These are phyloP conservation scores for Esperia sulphurella DNA, from an alignment of 2,888 invertebrate genomes.

Conservation along the genomic window DNA sequence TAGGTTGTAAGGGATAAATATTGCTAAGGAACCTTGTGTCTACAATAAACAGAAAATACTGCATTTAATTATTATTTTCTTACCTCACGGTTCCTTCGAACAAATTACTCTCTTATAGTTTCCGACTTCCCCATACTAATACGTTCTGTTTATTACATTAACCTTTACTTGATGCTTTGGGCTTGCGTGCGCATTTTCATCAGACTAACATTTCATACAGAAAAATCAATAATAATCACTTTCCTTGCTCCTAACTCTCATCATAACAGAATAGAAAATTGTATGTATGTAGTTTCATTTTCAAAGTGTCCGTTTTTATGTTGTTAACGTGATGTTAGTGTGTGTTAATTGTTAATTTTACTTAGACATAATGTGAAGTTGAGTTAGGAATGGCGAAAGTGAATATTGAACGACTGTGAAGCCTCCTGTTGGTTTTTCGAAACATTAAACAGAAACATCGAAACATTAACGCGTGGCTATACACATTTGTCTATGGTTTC, in stretches of 20 bases:
- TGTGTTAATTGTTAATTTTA: background rate
- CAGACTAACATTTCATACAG: background rate
- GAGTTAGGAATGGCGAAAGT: background rate
- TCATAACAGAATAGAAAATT: constrained; percentile 10
- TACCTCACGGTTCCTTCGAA: too few species aligned
- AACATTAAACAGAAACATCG: too few species aligned
- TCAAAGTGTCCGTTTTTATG: constrained; percentile 51
- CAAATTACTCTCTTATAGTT: too few species aligned
- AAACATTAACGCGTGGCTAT: too few species aligned
- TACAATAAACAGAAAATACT: too few species aligned
- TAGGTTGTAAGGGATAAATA: too few species aligned
- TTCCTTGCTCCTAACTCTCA: constrained; percentile 32
- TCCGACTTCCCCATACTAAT: too few species aligned
- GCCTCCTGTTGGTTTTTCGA: too few species aligned
- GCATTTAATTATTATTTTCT: too few species aligned
- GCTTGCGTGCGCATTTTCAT: background rate
- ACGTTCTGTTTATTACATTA: too few species aligned
- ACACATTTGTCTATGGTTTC: too few species aligned
- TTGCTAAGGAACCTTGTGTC: too few species aligned
- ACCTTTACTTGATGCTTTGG: background rate
- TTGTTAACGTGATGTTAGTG: background rate
- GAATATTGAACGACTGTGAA: background rate
- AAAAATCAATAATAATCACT: constrained; percentile 47
- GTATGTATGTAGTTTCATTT: constrained; percentile 51
- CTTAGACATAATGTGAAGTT: background rate